A percentile compares a stretch with the other conserved stretches of the same genome.
Conservation (phyloP, 1,140 invertebrate species). For the Platyscapa corneri region DNA sequence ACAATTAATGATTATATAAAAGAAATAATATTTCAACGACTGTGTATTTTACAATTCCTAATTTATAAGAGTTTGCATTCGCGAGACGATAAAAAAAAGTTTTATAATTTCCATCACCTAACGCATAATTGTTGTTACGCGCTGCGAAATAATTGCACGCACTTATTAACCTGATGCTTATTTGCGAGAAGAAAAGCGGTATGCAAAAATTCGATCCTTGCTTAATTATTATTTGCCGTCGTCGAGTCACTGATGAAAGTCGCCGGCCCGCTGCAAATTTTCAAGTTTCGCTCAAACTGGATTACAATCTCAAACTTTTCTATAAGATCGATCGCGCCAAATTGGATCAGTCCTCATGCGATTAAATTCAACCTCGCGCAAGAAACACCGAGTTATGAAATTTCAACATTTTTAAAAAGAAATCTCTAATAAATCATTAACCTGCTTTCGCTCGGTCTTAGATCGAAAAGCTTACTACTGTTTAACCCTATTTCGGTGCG, state of each 20-base stretch:
- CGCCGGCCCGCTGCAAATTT: background rate
- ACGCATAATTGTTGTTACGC: no score
- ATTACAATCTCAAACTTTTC: conserved; percentile 40
- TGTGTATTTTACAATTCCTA: no score
- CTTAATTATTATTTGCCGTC: background rate
- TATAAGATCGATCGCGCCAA: conserved; percentile 35
- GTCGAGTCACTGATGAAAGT: conserved; percentile 12
- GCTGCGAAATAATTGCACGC: no score
- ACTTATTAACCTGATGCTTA: no score
- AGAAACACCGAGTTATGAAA: conserved; percentile 8
- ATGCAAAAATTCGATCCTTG: background rate
- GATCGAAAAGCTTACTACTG: background rate
- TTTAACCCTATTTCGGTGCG: no score
- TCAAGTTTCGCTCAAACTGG: conserved; percentile 13
- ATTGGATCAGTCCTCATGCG: conserved; percentile 31
- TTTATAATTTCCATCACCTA: no score
- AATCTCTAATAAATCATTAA: conserved; percentile 17
- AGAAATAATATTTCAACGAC: no score
- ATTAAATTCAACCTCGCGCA: conserved; percentile 25
- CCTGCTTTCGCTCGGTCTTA: background rate
- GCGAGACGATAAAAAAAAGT: no score
- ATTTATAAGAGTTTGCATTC: no score
- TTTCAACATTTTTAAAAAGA: conserved; percentile 3
- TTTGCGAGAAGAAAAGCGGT: no score
- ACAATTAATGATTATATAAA: no score